A percentile compares a stretch with the other conserved stretches of the same genome.
phyloP scores from a whole-genome alignment of 1,140 invertebrate genomes.

The Papilio glaucus region DNA sequence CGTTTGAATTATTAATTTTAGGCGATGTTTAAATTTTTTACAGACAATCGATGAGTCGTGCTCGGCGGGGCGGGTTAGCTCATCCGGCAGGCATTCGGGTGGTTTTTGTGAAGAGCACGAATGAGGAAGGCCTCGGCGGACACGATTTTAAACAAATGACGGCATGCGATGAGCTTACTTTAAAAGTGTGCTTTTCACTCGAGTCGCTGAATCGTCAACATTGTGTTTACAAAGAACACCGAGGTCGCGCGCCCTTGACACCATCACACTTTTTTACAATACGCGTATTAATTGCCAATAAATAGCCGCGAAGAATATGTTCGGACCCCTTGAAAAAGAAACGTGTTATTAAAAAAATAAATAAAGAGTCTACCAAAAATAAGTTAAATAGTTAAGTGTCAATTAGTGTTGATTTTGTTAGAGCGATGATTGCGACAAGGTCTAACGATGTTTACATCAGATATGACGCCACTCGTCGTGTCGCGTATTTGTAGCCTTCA shows the following conservation, averaged over 20 bases:
- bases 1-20: constrained; percentile 71
- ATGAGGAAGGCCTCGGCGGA: constrained; percentile 72
- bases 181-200: constrained; percentile 35
- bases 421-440: constrained; percentile 19
- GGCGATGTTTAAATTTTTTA: constrained; percentile 78
- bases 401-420: constrained; percentile 31
- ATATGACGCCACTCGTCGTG: constrained; percentile 17
- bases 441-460: constrained; percentile 25
- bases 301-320: constrained; percentile 21
- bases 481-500: constrained; percentile 27
- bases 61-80: constrained; percentile 77
- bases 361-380: constrained; percentile 30
- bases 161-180: constrained; percentile 57
- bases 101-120: constrained; percentile 73
- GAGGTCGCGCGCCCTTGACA: constrained; percentile 33
- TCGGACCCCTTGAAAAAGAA: constrained; percentile 8
- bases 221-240: constrained; percentile 28
- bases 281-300: constrained; percentile 32
- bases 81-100: constrained; percentile 78
- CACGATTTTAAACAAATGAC: constrained; percentile 77
- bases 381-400: constrained; percentile 19
- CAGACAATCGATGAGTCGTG: constrained; percentile 77
- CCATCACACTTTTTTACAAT: constrained; percentile 23
- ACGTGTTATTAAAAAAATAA: constrained; percentile 7
- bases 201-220: constrained; percentile 30